Evolutionary conservation across 2,113 vertebrate genomes (phyloP).

Genomic region (Cyprinodon tularosa): DNA sequence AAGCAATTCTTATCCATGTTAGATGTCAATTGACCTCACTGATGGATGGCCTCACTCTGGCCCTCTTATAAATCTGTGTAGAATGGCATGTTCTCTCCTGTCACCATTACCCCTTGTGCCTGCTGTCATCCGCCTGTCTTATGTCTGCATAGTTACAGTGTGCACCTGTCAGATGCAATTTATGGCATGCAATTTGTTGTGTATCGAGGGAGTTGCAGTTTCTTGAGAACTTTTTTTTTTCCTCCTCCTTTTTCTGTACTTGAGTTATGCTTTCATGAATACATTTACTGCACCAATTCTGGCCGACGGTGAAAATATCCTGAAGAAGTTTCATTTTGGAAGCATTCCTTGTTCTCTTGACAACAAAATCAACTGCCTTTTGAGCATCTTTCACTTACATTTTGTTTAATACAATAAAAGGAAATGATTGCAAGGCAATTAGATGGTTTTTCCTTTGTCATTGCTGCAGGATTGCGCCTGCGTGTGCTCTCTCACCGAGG

Average conservation of each 20-base stretch:
- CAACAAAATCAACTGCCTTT: slow-evolving; percentile 29
- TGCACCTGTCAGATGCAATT: slow-evolving; percentile 72
- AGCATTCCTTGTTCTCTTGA: slow-evolving; percentile 23
- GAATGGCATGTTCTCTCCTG: slow-evolving; percentile 69
- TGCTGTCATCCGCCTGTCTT: slow-evolving; percentile 69
- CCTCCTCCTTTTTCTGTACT: neutral
- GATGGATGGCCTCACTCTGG: slow-evolving; percentile 62
- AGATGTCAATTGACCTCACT: slow-evolving; percentile 50
- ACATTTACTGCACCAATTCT: slow-evolving; percentile 10
- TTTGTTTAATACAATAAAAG: slow-evolving; percentile 64
- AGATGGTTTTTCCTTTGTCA: slow-evolving; percentile 66
- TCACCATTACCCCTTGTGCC: slow-evolving; percentile 70
- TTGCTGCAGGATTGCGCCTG: slow-evolving; percentile 63
- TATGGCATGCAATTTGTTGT: slow-evolving; percentile 70
- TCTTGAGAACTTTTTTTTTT: slow-evolving; percentile 38
- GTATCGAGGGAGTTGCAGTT: slow-evolving; percentile 58
- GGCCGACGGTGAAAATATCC: slow-evolving; percentile 10
- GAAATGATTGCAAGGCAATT: slow-evolving; percentile 68
- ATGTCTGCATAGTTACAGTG: slow-evolving; percentile 71
- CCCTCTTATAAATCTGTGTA: slow-evolving; percentile 69
- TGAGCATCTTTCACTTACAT: slow-evolving; percentile 49
- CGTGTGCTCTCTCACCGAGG: slow-evolving; percentile 61
- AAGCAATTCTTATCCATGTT: slow-evolving; percentile 37
- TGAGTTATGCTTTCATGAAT: slow-evolving; percentile 34
- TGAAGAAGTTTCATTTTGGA: neutral